A percentile compares a stretch with the other conserved stretches of the same genome.
These are phyloP conservation scores for Ericerus pela DNA, from an alignment of 1,140 invertebrate genomes.

Conservation along the genomic window DNA sequence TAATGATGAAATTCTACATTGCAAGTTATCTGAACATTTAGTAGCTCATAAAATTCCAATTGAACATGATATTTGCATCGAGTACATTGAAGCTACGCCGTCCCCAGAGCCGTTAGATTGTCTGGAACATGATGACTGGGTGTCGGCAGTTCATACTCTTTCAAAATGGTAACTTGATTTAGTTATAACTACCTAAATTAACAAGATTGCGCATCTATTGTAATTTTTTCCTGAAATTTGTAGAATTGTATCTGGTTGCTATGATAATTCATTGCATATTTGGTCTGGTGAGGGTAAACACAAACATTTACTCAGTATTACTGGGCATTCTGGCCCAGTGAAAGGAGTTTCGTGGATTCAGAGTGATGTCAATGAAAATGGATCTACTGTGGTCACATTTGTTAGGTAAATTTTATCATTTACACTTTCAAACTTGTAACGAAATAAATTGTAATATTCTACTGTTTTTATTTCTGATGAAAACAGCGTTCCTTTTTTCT, in stretches of 20 bases:
- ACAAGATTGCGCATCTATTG: neutral
- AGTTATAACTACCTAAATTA: neutral
- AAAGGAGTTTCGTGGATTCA: conserved; percentile 79
- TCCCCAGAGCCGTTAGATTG: conserved; percentile 80
- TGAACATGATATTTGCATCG: conserved; percentile 67
- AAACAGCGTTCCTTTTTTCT: too few relatives aligned
- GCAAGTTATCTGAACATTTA: conserved; percentile 50
- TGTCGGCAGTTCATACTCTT: conserved; percentile 57
- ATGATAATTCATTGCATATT: conserved; percentile 81
- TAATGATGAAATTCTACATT: conserved; percentile 58
- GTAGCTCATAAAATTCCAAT: conserved; percentile 47
- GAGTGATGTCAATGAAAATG: conserved; percentile 33
- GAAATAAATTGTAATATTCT: neutral
- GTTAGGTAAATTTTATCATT: conserved; percentile 40
- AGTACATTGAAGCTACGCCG: conserved; percentile 76
- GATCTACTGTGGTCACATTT: conserved; percentile 40
- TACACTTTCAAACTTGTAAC: too few relatives aligned
- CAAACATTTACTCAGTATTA: conserved; percentile 63
- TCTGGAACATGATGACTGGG: conserved; percentile 91
- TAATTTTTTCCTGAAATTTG: conserved; percentile 20
- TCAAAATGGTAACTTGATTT: neutral
- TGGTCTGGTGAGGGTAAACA: conserved; percentile 76
- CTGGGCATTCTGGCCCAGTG: conserved; percentile 69
- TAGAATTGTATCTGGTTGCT: conserved; percentile 85
- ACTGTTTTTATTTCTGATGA: neutral